Percentiles rank a stretch among this genome's conserved stretches.
Evolutionary conservation across 2,888 invertebrate species (phyloP).

Genomic region (Chironomus tentans): DNA sequence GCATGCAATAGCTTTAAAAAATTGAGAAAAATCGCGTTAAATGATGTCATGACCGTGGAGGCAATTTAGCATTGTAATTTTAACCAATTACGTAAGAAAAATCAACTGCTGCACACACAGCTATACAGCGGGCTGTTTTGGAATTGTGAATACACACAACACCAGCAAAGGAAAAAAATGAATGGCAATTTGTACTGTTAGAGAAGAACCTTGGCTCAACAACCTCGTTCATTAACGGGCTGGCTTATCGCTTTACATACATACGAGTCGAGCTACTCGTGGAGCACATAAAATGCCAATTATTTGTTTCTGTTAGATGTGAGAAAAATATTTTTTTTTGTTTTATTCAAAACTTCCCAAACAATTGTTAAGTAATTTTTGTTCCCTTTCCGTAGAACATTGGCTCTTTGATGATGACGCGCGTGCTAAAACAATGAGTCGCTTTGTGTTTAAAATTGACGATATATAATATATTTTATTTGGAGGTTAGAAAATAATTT

Average conservation of each 20-base stretch:
- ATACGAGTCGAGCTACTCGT: neutral
- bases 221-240: slow-evolving; percentile 27
- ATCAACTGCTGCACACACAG: neutral
- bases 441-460: neutral
- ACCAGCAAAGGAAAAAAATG: neutral
- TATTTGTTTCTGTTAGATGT: neutral
- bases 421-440: neutral
- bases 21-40: neutral
- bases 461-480: neutral
- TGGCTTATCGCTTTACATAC: slow-evolving; percentile 7
- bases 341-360: neutral
- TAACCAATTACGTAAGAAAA: slow-evolving; percentile 22
- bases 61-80: slow-evolving; percentile 25
- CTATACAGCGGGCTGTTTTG: neutral
- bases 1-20: neutral
- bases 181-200: slow-evolving; percentile 24
- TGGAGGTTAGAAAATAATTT: neutral
- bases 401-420: neutral
- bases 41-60: slow-evolving; percentile 24
- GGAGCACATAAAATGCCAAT: neutral
- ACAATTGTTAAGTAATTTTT: neutral
- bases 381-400: neutral
- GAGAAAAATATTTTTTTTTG: neutral
- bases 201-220: slow-evolving; percentile 26
- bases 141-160: neutral